Conservation (phyloP, 2,113 vertebrate genomes). For the Caranx ignobilis region DNA sequence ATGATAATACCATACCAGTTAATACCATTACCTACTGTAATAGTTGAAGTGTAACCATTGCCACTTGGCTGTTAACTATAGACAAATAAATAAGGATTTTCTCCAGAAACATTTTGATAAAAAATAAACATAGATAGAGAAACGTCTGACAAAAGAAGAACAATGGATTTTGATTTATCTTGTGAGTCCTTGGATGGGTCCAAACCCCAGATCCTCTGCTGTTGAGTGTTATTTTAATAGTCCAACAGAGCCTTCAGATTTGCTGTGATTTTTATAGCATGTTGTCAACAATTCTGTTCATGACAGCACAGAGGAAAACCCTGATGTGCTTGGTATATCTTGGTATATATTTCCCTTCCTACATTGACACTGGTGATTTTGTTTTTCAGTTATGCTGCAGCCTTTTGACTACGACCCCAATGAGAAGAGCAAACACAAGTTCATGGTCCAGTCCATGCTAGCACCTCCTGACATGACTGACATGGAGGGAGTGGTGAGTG, state of each 20-base stretch:
- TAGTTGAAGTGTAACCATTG: background rate
- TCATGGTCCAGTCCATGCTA: conserved; percentile 99
- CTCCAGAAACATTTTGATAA: too few species aligned
- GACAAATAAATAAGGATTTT: background rate
- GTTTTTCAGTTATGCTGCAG: conserved; percentile 97
- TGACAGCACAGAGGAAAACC: background rate
- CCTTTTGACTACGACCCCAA: conserved; percentile 99
- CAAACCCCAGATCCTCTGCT: background rate
- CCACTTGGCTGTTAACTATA: background rate
- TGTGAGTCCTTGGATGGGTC: background rate
- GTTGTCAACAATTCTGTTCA: background rate
- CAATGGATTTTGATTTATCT: background rate
- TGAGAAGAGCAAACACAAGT: conserved; percentile 99
- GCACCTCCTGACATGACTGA: conserved; percentile 96
- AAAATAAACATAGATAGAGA: too few species aligned
- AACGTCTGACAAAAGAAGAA: too few species aligned
- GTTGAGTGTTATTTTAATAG: background rate
- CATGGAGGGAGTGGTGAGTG: conserved; percentile 99
- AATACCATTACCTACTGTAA: too few species aligned
- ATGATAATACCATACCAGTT: background rate
- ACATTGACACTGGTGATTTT: conserved; percentile 51
- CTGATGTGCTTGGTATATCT: background rate
- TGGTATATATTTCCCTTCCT: conserved; percentile 2
- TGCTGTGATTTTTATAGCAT: background rate
- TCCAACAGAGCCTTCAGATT: background rate